These are phyloP conservation scores for Neoaliturus tenellus DNA, from an alignment of 2,888 invertebrate species.

Conservation along the genomic window DNA sequence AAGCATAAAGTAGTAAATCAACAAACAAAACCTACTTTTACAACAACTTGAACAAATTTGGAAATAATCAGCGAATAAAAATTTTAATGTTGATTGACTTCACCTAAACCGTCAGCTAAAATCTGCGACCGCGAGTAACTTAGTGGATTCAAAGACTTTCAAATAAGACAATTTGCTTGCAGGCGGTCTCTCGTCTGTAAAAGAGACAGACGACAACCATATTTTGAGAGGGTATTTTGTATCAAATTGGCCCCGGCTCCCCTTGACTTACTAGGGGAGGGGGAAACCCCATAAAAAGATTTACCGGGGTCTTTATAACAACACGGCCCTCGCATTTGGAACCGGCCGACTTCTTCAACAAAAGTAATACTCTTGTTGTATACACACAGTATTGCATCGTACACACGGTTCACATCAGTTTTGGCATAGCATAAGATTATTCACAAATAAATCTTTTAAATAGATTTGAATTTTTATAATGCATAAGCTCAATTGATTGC, in stretches of 20 bases:
- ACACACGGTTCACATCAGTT: not conserved
- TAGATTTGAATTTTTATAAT: not conserved
- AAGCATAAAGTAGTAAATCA: too few relatives aligned
- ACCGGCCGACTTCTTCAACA: not conserved
- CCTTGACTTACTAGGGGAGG: not conserved
- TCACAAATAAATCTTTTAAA: not conserved
- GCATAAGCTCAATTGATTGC: too few relatives aligned
- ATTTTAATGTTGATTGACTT: too few relatives aligned
- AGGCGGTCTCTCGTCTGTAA: not conserved
- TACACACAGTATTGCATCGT: not conserved
- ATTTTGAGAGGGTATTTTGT: constrained; percentile 32
- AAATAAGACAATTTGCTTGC: constrained; percentile 5
- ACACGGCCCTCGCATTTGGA: constrained; percentile 18
- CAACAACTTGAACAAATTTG: too few relatives aligned
- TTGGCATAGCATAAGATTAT: not conserved
- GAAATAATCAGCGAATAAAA: too few relatives aligned
- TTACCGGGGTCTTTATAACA: constrained; percentile 37
- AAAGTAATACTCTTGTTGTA: not conserved
- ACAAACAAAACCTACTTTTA: too few relatives aligned
- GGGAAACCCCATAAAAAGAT: constrained; percentile 43
- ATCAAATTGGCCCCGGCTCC: constrained; percentile 34
- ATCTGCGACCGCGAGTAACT: too few relatives aligned
- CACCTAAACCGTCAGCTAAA: too few relatives aligned
- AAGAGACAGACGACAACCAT: constrained; percentile 12
- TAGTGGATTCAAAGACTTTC: too few relatives aligned